A percentile compares a stretch with the other conserved stretches of the same genome.
Evolutionary conservation across 2,888 invertebrate species (phyloP).

Genomic region (Leucophora obtusa): DNA sequence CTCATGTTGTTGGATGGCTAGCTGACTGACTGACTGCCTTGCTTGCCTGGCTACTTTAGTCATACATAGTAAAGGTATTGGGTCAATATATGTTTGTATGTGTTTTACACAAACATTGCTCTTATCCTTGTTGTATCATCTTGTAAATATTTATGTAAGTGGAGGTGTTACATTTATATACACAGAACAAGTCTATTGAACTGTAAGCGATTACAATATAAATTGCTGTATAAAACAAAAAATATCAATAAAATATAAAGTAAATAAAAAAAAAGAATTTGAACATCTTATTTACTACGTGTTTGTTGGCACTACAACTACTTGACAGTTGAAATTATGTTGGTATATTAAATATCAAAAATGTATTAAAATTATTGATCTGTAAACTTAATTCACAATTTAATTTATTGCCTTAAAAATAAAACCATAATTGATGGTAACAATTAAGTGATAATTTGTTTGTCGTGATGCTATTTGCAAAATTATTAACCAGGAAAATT

Average conservation of each 20-base stretch:
- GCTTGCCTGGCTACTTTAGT: conserved; percentile 9
- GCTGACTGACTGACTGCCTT: background rate
- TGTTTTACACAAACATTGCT: background rate
- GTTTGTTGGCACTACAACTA: background rate
- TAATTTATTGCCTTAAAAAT: background rate
- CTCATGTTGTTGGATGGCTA: conserved; percentile 6
- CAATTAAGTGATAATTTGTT: too few species aligned
- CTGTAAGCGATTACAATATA: conserved; percentile 47
- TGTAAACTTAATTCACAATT: conserved; percentile 11
- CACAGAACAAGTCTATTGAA: conserved; percentile 11
- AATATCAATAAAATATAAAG: background rate
- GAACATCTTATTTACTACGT: conserved; percentile 13
- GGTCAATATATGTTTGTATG: background rate
- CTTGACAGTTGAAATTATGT: conserved; percentile 15
- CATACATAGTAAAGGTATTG: background rate
- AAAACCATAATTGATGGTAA: background rate
- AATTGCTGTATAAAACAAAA: conserved; percentile 23
- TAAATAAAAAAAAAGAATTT: background rate
- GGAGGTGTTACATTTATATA: background rate
- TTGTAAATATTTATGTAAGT: background rate
- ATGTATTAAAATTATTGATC: conserved; percentile 24
- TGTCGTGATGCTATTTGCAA: too few species aligned
- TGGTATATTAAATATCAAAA: conserved; percentile 18
- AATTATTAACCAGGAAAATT: too few species aligned
- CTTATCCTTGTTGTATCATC: conserved; percentile 22